Evolutionary conservation across 1,140 invertebrate species (phyloP), one percentile per base, ranked within the genome.

Genomic region (Bombus impatiens): DNA sequence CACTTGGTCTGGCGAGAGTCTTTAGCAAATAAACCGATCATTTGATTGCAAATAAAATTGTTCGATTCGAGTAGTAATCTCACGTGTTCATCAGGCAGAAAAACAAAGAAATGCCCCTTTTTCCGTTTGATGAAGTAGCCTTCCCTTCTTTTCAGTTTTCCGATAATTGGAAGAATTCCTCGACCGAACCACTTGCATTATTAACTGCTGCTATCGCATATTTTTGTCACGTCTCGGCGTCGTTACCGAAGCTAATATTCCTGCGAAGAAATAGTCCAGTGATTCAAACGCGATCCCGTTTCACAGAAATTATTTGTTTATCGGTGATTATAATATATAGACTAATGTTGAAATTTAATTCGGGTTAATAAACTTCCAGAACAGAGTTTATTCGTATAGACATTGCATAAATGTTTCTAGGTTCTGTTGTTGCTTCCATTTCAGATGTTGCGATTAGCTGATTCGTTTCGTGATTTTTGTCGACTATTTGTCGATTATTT

Each of bases 121-220:
- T 76, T n/a, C 81, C 59, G 44, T 80, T 84, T 88, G 84, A 89
- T 82, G n/a, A 86, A 89, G 79, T 77, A 25, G 79, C 28, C 68
- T 47, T 40, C 22, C 42, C 32, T 3, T 32, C 40, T 35, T 62
- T 59, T 42, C 68, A 42, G 75, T 88, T 86, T 86, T 86, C 83
- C 83, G 67, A 87, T 88, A 84, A 88, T 88, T 88, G 87, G 82
- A 85, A 78, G 72, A 88, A 88, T 88, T 88, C 83, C 77, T 87
- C 32, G 47, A 71, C 18, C 42, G 79, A 59, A 12, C 76, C 44
- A 87, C 87, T 84, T 84, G 82, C 81, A 88, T 88, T 77, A 87
- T 75, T 87, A 87, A 81, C 47, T 42, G 57, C 68, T 32, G 32
- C 79, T 40, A 72, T 88, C 80, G 74, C 62, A 80, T 84, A 83